phyloP scores from a whole-genome alignment of 1,140 invertebrate species.

The Drosophila persimilis region DNA sequence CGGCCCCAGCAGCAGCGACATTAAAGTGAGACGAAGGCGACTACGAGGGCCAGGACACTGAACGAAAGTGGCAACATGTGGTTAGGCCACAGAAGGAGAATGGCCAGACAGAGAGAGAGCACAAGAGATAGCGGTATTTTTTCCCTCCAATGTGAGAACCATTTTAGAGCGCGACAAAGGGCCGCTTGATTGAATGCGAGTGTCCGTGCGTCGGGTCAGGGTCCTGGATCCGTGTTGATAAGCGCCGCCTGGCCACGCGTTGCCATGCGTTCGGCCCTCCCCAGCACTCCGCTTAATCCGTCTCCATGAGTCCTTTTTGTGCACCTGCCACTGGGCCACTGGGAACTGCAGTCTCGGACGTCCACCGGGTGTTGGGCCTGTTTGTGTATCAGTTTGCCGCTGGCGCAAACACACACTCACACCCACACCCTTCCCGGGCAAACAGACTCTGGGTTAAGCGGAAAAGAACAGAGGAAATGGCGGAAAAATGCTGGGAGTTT shows the following conservation, averaged over 20 bases:
- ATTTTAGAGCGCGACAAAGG: slow-evolving; percentile 44
- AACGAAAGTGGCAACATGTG: slow-evolving; percentile 67
- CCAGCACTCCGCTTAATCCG: slow-evolving; percentile 3
- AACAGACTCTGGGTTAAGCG: slow-evolving; percentile 1
- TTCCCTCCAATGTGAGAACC: slow-evolving; percentile 50
- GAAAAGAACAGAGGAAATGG: slow-evolving; percentile 17
- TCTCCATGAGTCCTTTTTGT: slow-evolving; percentile 13
- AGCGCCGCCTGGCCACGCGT: slow-evolving; percentile 37
- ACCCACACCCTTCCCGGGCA: not conserved
- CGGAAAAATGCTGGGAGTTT: slow-evolving; percentile 44
- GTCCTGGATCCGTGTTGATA: slow-evolving; percentile 33
- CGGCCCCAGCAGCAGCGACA: slow-evolving; percentile 3
- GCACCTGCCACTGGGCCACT: slow-evolving; percentile 28
- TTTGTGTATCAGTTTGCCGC: slow-evolving; percentile 20
- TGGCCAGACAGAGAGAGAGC: not conserved
- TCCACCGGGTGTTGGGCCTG: not conserved
- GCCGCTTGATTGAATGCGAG: slow-evolving; percentile 55
- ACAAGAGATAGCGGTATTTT: slow-evolving; percentile 19
- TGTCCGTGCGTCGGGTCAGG: slow-evolving; percentile 23
- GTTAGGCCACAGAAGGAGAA: slow-evolving; percentile 15
- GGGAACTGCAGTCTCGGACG: slow-evolving; percentile 44
- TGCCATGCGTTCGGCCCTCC: not conserved
- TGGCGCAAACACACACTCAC: too few species aligned
- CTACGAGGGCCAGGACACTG: slow-evolving; percentile 12
- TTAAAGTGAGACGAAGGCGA: slow-evolving; percentile 30